These are phyloP conservation scores for Trichomalopsis sarcophagae DNA, from an alignment of 1,140 invertebrate species.

Conservation along the genomic window DNA sequence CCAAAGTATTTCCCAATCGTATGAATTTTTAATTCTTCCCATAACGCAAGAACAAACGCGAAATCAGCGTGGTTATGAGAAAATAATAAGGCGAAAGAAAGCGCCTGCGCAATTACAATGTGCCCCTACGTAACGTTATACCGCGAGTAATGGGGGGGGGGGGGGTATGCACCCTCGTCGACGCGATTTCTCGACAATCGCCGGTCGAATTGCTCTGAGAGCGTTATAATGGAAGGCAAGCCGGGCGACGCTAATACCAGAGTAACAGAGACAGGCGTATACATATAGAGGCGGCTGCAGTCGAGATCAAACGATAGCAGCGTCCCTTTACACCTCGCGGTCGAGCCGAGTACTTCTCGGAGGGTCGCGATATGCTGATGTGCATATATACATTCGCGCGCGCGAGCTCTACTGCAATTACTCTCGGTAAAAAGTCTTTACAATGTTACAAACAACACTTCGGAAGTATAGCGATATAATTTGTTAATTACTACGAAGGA, in stretches of 20 bases:
- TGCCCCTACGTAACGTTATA: not conserved
- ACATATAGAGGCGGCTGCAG: not conserved
- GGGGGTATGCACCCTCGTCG: not conserved
- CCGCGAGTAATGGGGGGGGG: too few species aligned
- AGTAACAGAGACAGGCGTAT: not conserved
- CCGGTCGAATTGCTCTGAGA: not conserved
- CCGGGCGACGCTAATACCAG: not conserved
- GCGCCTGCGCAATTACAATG: not conserved
- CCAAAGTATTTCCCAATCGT: too few species aligned
- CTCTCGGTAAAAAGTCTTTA: not conserved
- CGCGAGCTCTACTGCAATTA: not conserved
- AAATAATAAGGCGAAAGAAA: not conserved
- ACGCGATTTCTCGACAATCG: not conserved
- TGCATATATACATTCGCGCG: too few species aligned
- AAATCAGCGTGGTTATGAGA: not conserved
- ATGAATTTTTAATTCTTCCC: too few species aligned
- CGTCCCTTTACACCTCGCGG: not conserved
- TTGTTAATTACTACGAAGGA: too few species aligned
- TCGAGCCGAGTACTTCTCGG: not conserved
- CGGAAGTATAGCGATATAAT: too few species aligned
- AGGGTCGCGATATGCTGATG: not conserved
- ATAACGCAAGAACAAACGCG: too few species aligned
- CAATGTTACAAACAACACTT: too few species aligned
- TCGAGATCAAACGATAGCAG: slow-evolving; percentile 20
- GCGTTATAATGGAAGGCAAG: slow-evolving; percentile 1